phyloP scores from a whole-genome alignment of 2,888 invertebrate species.

The Pseudococcus viburni region DNA sequence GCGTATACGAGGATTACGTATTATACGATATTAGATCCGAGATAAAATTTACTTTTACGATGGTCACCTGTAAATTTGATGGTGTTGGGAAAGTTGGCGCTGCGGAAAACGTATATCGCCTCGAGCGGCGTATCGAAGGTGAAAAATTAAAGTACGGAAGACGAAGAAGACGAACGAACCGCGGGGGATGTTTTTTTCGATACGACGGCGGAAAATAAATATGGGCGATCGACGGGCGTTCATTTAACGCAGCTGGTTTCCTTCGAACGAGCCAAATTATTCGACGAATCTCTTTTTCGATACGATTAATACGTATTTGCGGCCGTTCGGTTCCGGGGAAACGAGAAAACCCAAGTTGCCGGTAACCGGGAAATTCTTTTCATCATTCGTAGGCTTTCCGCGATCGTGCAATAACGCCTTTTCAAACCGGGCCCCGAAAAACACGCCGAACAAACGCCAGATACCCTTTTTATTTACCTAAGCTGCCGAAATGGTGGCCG shows the following conservation, averaged over 20 bases:
- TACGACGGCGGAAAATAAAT: not conserved
- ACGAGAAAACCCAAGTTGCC: not conserved
- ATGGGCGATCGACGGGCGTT: not conserved
- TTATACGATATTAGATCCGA: constrained; percentile 3
- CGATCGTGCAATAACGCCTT: not conserved
- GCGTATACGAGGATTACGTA: not conserved
- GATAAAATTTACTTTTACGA: constrained; percentile 47
- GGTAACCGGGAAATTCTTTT: not conserved
- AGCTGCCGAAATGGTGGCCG: not conserved
- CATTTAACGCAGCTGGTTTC: constrained; percentile 25
- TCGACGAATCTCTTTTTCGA: constrained; percentile 16
- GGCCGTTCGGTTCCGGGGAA: not conserved
- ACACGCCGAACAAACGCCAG: not conserved
- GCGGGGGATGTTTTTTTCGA: not conserved
- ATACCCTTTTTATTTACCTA: constrained; percentile 21
- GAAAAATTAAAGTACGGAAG: not conserved
- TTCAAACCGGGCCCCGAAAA: not conserved
- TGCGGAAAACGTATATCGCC: not conserved
- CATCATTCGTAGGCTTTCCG: not conserved
- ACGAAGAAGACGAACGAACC: not conserved
- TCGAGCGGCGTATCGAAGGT: not conserved
- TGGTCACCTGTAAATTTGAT: constrained; percentile 39
- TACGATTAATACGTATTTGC: not conserved
- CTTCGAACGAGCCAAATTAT: constrained; percentile 37
- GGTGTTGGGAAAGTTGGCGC: not conserved